A percentile compares a stretch with the other conserved stretches of the same genome.
Evolutionary conservation across 1,140 invertebrate species (phyloP).

Genomic region (Lepidurus couesii): DNA sequence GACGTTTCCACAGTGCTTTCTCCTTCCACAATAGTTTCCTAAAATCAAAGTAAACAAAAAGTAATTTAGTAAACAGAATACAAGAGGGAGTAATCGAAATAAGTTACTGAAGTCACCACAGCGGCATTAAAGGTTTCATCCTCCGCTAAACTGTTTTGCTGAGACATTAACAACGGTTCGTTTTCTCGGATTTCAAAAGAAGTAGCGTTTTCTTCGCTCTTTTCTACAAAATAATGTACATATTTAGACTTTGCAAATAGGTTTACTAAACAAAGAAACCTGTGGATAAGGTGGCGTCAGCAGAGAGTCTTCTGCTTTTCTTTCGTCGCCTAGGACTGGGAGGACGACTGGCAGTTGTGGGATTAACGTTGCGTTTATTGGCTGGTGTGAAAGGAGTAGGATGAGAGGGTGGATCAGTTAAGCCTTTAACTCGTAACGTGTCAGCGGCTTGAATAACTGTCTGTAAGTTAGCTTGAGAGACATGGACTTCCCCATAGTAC

Average conservation of each 20-base stretch:
- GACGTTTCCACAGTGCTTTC: not conserved
- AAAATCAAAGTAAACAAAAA: not conserved
- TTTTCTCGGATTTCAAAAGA: not conserved
- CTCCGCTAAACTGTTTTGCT: not conserved
- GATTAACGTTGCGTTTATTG: not conserved
- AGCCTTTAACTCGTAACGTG: not conserved
- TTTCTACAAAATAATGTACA: not conserved
- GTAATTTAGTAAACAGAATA: not conserved
- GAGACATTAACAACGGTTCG: not conserved
- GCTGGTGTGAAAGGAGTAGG: not conserved
- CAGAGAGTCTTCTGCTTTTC: not conserved
- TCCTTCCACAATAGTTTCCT: conserved; percentile 5
- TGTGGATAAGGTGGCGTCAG: not conserved
- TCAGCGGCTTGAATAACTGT: conserved; percentile 14
- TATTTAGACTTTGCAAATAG: not conserved
- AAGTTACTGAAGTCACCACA: not conserved
- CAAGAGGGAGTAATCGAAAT: not conserved
- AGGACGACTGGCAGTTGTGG: not conserved
- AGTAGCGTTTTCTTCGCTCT: not conserved
- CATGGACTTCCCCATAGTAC: conserved; percentile 78
- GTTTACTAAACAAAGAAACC: not conserved
- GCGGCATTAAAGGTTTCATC: not conserved
- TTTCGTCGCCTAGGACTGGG: not conserved
- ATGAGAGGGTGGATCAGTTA: conserved; percentile 3
- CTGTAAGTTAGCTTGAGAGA: conserved; percentile 15